Evolutionary conservation across 2,113 vertebrate species (phyloP).

Genomic region (Rhombomys opimus): DNA sequence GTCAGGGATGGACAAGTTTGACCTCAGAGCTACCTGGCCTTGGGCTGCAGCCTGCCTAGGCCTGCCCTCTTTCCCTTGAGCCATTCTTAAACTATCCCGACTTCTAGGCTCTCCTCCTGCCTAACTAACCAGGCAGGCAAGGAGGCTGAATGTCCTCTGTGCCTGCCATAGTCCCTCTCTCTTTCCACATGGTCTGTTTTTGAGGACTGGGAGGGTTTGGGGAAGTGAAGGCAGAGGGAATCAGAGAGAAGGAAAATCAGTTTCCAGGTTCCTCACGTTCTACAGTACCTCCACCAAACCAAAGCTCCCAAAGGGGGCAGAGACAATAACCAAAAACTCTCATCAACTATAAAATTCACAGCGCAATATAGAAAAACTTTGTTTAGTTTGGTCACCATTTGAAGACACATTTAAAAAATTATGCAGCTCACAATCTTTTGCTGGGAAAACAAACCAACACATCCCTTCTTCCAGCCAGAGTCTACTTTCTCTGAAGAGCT

Average conservation of each 20-base stretch:
- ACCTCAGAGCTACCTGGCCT: not conserved
- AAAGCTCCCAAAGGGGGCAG: not conserved
- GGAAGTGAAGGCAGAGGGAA: not conserved
- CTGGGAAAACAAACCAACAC: not conserved
- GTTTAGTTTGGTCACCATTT: not conserved
- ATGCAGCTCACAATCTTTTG: not conserved
- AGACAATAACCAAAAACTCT: not conserved
- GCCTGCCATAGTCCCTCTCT: too few relatives aligned
- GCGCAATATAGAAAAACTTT: not conserved
- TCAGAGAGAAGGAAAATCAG: not conserved
- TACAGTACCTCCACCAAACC: not conserved
- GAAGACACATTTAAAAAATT: not conserved
- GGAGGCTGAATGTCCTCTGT: not conserved
- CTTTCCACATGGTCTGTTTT: not conserved
- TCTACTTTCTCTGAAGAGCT: not conserved
- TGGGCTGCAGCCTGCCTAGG: not conserved
- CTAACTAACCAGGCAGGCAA: not conserved
- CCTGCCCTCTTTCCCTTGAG: not conserved
- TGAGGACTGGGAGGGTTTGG: not conserved
- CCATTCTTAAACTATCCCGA: not conserved
- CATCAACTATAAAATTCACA: not conserved
- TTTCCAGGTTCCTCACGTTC: constrained; percentile 16
- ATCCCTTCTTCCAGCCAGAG: not conserved
- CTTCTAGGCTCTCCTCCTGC: not conserved
- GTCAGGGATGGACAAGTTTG: not conserved